phyloP scores from a whole-genome alignment of 2,113 vertebrate species.

The Syngnathoides biaculeatus region DNA sequence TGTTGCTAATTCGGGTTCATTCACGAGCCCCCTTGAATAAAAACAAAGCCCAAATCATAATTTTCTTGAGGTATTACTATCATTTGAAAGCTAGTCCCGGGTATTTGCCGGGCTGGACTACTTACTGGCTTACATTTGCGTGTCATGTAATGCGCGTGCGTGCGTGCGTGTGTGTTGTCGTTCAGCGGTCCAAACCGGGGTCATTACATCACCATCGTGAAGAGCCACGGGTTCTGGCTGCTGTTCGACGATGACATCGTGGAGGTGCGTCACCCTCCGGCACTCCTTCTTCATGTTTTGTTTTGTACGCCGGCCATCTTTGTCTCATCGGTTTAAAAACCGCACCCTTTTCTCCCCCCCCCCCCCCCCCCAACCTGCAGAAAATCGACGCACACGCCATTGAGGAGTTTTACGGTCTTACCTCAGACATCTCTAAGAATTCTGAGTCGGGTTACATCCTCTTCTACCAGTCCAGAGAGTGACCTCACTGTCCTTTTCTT shows the following conservation, averaged over 20 bases:
- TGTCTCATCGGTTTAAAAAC: not conserved
- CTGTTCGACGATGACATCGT: constrained; percentile 97
- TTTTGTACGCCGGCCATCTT: constrained; percentile 17
- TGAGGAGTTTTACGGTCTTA: constrained; percentile 97
- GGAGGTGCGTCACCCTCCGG: constrained; percentile 82
- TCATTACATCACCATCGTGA: constrained; percentile 97
- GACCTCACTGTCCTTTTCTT: constrained; percentile 41
- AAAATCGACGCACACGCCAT: constrained; percentile 99
- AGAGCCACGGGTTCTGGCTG: constrained; percentile 98
- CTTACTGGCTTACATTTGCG: not conserved
- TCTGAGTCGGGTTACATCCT: constrained; percentile 98
- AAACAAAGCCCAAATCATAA: too few species aligned
- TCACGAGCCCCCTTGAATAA: too few species aligned
- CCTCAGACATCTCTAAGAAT: constrained; percentile 98
- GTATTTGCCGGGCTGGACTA: too few species aligned
- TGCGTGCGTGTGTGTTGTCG: constrained; percentile 47
- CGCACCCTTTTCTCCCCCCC: not conserved
- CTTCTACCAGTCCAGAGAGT: constrained; percentile 98
- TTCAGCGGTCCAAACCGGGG: constrained; percentile 91
- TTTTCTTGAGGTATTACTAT: not conserved
- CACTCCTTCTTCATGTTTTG: not conserved
- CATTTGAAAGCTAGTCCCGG: not conserved
- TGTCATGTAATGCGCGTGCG: constrained; percentile 24
- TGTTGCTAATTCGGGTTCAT: too few species aligned
- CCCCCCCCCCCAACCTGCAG: constrained; percentile 57